These are phyloP conservation scores for Neotoma lepida DNA, from an alignment of 2,113 vertebrate species.

Conservation along the genomic window DNA sequence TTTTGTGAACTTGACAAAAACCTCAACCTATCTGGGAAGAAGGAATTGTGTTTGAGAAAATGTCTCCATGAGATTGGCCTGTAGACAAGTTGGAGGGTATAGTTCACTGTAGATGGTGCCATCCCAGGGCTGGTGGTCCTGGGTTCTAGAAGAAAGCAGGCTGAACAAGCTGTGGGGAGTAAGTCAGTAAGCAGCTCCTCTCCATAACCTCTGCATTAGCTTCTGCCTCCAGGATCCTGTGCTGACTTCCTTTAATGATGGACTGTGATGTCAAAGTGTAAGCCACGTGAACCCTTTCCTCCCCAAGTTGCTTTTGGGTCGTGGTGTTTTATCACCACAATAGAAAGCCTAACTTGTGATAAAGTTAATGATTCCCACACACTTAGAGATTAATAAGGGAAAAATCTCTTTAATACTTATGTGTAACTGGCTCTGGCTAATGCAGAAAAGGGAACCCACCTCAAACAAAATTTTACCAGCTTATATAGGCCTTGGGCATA, in stretches of 20 bases:
- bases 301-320: neutral
- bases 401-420: neutral
- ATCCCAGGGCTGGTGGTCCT: neutral
- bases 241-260: neutral
- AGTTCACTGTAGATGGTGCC: neutral
- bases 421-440: neutral
- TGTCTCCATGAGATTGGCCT: neutral
- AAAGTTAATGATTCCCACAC: neutral
- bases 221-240: neutral
- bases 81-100: neutral
- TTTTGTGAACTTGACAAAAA: neutral
- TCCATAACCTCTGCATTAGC: neutral
- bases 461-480: neutral
- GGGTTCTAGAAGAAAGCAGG: too few species aligned
- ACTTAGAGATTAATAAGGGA: neutral
- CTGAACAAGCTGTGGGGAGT: neutral
- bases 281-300: neutral
- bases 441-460: neutral
- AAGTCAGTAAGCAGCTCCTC: neutral
- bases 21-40: neutral
- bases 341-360: neutral
- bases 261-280: neutral
- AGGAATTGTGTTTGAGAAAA: neutral
- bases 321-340: neutral
- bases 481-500: neutral